A percentile compares a stretch with the other conserved stretches of the same genome.
phyloP scores from a whole-genome alignment of 2,113 vertebrate genomes.

The Oxyruncus cristatus region DNA sequence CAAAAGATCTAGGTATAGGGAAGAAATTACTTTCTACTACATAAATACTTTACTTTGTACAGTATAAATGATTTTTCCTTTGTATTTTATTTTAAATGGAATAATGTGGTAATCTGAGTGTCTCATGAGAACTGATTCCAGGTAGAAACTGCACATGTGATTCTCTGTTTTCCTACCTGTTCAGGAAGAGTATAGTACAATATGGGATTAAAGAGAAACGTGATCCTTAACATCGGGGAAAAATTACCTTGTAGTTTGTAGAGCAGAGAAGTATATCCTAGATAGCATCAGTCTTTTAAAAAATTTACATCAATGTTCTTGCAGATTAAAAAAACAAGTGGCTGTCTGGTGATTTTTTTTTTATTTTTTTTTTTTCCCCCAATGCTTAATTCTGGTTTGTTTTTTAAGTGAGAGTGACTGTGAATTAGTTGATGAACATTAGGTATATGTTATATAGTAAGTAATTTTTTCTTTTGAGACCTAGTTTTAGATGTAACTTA shows the following conservation, averaged over 20 bases:
- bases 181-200: neutral
- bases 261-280: neutral
- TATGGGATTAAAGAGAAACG: neutral
- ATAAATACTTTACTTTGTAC: neutral
- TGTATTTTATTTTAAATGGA: neutral
- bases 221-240: neutral
- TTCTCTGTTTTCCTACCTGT: neutral
- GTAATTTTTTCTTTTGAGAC: neutral
- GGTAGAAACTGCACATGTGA: neutral
- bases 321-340: neutral
- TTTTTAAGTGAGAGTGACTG: neutral
- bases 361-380: too few species aligned
- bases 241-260: neutral
- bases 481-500: constrained; percentile 29
- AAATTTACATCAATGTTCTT: neutral
- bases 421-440: neutral
- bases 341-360: neutral
- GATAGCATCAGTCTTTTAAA: neutral
- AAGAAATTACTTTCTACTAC: neutral
- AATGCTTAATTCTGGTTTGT: neutral
- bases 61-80: neutral
- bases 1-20: neutral
- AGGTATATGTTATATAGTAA: neutral
- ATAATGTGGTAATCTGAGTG: neutral
- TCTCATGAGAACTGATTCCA: neutral